phyloP scores from a whole-genome alignment of 35 echinoderm and acorn worm genomes.

The Apostichopus californicus region DNA sequence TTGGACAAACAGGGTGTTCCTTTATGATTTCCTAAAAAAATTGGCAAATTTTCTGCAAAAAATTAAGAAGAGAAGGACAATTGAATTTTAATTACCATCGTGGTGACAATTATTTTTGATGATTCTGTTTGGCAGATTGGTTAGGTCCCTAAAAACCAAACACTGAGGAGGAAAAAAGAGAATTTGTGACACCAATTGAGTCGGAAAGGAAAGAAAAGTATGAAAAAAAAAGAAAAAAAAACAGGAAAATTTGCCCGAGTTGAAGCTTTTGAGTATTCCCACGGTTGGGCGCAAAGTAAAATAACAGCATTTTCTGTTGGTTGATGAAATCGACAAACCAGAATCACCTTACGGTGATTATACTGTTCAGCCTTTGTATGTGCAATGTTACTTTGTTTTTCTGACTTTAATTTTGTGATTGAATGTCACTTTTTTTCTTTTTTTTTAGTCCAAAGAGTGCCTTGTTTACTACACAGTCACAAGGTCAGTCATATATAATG shows the following conservation, averaged over 20 bases:
- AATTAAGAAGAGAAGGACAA: too few relatives aligned
- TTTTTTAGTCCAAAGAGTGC: slow-evolving; percentile 26
- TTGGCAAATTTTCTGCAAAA: background rate
- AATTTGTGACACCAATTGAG: background rate
- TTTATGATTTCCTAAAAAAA: background rate
- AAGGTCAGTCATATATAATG: slow-evolving; percentile 2
- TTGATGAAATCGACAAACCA: background rate
- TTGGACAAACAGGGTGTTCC: background rate
- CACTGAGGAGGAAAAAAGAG: background rate
- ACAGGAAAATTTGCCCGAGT: background rate
- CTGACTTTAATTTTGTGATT: background rate
- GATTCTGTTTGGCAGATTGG: too few relatives aligned
- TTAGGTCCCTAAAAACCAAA: too few relatives aligned
- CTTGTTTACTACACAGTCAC: slow-evolving; percentile 34
- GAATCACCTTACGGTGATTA: background rate
- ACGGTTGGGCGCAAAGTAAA: background rate
- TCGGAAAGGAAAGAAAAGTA: background rate
- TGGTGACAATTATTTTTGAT: too few relatives aligned
- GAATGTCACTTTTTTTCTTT: background rate
- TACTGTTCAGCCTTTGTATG: slow-evolving; percentile 20
- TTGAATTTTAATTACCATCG: too few relatives aligned
- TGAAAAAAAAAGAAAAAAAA: background rate
- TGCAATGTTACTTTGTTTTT: slow-evolving; percentile 41
- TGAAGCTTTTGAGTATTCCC: background rate
- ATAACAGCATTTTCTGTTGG: background rate